Conservation (phyloP, 2,113 vertebrate genomes). For the Rhineura floridana region DNA sequence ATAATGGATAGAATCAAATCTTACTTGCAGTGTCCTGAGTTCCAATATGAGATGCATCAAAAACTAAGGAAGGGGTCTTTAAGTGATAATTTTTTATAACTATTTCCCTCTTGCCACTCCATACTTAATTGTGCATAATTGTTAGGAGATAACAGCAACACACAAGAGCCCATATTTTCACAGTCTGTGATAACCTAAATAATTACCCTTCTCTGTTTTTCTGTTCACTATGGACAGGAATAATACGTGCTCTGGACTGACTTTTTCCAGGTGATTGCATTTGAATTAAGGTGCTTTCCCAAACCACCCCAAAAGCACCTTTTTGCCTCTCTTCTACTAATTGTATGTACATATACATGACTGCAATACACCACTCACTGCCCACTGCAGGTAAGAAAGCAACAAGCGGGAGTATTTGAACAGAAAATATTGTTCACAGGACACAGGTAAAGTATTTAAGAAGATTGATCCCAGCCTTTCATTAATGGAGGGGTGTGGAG, state of each 20-base stretch:
- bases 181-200: not conserved
- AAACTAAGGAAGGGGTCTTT: not conserved
- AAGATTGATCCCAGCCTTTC: not conserved
- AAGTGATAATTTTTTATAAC: not conserved
- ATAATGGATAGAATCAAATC: not conserved
- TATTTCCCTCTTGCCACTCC: not conserved
- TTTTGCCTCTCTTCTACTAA: not conserved
- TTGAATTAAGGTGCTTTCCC: not conserved
- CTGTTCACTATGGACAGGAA: not conserved
- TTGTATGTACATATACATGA: not conserved
- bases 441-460: not conserved
- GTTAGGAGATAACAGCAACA: not conserved
- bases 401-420: not conserved
- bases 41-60: not conserved
- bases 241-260: not conserved
- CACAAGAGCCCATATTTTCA: not conserved
- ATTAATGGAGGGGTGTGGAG: not conserved
- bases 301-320: not conserved
- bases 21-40: not conserved
- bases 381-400: not conserved
- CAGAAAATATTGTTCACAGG: not conserved
- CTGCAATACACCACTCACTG: not conserved
- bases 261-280: conserved; percentile 10
- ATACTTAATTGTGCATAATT: not conserved
- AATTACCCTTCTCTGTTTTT: not conserved